Evolutionary conservation across 2,113 vertebrate species (phyloP), one percentile per base, ranked within the genome.

Genomic region (Crotophaga sulcirostris): DNA sequence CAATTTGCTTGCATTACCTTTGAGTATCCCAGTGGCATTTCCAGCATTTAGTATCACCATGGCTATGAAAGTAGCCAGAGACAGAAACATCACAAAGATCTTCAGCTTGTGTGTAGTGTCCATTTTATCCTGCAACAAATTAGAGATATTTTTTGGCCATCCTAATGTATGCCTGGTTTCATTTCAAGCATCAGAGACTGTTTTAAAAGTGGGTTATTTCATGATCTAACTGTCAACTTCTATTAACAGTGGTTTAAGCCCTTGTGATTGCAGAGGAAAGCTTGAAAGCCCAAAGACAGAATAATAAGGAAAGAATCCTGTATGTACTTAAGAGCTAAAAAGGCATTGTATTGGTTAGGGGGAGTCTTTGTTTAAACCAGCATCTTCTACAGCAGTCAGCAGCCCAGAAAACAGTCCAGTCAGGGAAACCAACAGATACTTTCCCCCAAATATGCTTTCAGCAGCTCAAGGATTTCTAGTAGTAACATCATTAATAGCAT

Each of bases 1-100:
- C 20, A 17, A 24, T 18, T 29, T 59, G 44, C 16, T 60, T 54
- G 40, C 21, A 7, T 96, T 87, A 97, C 94, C 96, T 97, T 75
- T 93, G 66, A 96, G 91, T 69, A 34, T 72, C 40, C 95, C 95
- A 36, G 96, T 96, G 66, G 89, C 93, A 28, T 93, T 95, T 42
- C 66, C 97, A 84, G 88, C 91, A 13, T 89, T 97, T 56, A 97
- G 80, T 49, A 87, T 45, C 87, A 97, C 94, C 95, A 95, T 89
- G 67, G 40, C 26, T 0, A 2, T 49, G 74, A 96, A 97, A 17
- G 70, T 26, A 73, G 73, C 44, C 34, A 93, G 31, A 28, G 87
- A 86, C 44, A 96, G 83, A 56, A 90, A n/a, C 91, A 97, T 96
- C 69, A 97, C 78, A 62, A 93, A 88, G 62, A 90, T 34, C 75